Percentiles rank a stretch among this genome's conserved stretches.
Evolutionary conservation across 2,113 vertebrate genomes (phyloP).

Genomic region (Aegotheles bennettii): DNA sequence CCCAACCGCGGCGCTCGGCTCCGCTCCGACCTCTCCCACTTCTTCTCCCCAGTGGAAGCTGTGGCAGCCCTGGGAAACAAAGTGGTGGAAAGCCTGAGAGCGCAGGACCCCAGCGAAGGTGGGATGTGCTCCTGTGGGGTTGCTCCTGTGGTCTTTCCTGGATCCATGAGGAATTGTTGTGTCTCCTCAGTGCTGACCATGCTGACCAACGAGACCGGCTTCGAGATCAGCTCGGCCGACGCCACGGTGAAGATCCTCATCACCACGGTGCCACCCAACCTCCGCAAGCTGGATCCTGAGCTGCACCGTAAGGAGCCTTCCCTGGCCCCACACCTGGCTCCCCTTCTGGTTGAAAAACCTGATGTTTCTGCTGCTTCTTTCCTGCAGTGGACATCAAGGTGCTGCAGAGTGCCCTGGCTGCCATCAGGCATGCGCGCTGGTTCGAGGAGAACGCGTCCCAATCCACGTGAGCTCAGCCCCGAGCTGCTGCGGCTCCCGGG

Average conservation of each 20-base stretch:
- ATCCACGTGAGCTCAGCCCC: constrained; percentile 83
- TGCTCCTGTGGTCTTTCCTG: not conserved
- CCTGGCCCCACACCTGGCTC: too few species aligned
- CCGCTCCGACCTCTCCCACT: accelerated
- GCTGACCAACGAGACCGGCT: constrained; percentile 95
- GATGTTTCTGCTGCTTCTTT: not conserved
- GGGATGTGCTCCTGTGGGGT: too few species aligned
- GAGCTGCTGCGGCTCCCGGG: too few species aligned
- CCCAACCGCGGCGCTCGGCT: accelerated
- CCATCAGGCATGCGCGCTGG: constrained; percentile 95
- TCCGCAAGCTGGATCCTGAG: constrained; percentile 93
- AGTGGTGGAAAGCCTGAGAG: constrained; percentile 90
- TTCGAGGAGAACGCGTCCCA: constrained; percentile 98
- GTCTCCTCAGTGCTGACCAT: constrained; percentile 87
- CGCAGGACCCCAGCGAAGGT: constrained; percentile 93
- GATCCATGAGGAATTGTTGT: accelerated
- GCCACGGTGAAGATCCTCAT: constrained; percentile 97
- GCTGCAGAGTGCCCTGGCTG: constrained; percentile 93
- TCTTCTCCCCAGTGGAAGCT: constrained; percentile 84
- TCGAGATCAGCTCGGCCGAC: constrained; percentile 93
- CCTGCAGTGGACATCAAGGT: constrained; percentile 96
- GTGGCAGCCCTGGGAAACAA: constrained; percentile 95
- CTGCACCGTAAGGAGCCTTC: constrained; percentile 84
- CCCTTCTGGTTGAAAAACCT: not conserved
- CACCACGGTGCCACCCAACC: constrained; percentile 94